Evolutionary conservation across 2,888 invertebrate genomes (phyloP).

Genomic region (Gibbula magus): DNA sequence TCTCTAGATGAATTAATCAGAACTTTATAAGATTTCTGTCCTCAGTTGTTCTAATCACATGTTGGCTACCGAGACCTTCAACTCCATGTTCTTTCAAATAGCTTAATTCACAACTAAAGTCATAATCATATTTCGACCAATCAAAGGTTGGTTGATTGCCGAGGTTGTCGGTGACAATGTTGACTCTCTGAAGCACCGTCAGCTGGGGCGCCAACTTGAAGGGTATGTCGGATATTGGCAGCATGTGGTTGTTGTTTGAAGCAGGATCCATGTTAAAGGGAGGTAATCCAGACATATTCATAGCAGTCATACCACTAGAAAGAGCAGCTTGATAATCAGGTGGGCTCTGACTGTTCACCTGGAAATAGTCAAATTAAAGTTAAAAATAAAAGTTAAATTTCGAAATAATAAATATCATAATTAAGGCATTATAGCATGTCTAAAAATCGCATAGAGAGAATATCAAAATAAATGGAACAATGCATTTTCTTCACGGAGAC

Average conservation of each 20-base stretch:
- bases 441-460: too few relatives aligned
- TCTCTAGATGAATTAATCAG: too few relatives aligned
- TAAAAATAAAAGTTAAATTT: neutral
- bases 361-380: neutral
- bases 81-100: constrained; percentile 27
- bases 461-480: too few relatives aligned
- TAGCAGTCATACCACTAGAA: neutral
- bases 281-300: neutral
- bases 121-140: constrained; percentile 37
- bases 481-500: too few relatives aligned
- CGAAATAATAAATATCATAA: too few relatives aligned
- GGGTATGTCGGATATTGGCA: constrained; percentile 25
- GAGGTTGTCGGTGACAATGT: neutral
- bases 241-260: constrained; percentile 2
- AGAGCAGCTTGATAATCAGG: neutral
- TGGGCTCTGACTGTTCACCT: neutral
- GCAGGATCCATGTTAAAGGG: neutral
- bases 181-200: neutral
- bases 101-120: constrained; percentile 30
- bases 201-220: constrained; percentile 28
- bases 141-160: constrained; percentile 16
- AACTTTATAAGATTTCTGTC: neutral
- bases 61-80: neutral
- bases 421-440: too few relatives aligned
- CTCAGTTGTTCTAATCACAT: neutral